A percentile compares a stretch with the other conserved stretches of the same genome.
phyloP scores from a whole-genome alignment of 2,113 vertebrate species.

The Podarcis muralis region DNA sequence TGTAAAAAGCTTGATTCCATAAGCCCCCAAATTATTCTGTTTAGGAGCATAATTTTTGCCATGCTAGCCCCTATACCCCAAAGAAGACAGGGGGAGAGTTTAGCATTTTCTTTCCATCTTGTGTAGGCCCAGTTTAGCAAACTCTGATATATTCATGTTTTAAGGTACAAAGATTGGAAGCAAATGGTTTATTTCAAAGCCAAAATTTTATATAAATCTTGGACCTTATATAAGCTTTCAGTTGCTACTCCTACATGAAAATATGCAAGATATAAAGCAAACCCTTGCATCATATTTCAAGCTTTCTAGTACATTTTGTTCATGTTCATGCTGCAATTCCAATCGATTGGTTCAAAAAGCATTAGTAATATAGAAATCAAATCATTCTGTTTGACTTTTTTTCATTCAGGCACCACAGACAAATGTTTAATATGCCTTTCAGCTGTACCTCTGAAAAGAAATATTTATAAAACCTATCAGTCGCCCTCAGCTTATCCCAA shows the following conservation, averaged over 20 bases:
- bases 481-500: background rate
- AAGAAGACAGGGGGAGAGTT: background rate
- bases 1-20: background rate
- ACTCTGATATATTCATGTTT: background rate
- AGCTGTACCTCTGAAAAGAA: background rate
- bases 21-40: background rate
- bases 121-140: background rate
- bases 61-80: background rate
- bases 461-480: constrained; percentile 5
- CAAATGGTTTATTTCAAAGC: background rate
- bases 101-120: background rate
- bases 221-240: background rate
- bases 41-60: background rate
- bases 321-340: background rate
- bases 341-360: background rate
- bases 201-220: background rate
- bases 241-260: background rate
- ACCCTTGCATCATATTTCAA: background rate
- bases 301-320: background rate
- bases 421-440: background rate
- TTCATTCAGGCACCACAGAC: background rate
- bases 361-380: background rate
- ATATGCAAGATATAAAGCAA: background rate
- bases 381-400: background rate
- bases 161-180: background rate